Evolutionary conservation across 2,888 invertebrate genomes (phyloP).

Genomic region (Arge pagana): DNA sequence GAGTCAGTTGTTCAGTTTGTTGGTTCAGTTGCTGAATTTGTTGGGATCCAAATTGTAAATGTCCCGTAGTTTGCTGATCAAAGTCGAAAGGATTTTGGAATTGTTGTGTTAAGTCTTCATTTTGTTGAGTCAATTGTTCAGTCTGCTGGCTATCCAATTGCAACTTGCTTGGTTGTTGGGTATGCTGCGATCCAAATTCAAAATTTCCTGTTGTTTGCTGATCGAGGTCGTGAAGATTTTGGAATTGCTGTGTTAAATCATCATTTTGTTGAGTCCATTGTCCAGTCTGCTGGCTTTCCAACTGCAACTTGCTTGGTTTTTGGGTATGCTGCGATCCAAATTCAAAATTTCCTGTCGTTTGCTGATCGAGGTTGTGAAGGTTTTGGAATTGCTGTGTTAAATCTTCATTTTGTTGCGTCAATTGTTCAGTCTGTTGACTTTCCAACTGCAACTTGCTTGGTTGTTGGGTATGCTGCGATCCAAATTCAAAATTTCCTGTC

Average conservation of each 20-base stretch:
- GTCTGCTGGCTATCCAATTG: constrained; percentile 23
- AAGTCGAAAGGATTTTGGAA: constrained; percentile 14
- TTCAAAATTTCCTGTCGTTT: neutral
- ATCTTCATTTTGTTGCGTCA: constrained; percentile 33
- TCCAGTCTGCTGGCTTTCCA: constrained; percentile 9
- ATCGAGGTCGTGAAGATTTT: too few relatives aligned
- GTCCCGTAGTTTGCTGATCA: constrained; percentile 46
- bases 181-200: constrained; percentile 34
- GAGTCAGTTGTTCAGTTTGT: constrained; percentile 45
- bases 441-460: too few relatives aligned
- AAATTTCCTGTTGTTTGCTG: constrained; percentile 23
- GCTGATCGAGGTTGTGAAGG: too few relatives aligned
- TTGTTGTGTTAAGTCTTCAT: constrained; percentile 34
- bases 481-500: constrained; percentile 25
- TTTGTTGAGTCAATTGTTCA: constrained; percentile 33
- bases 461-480: constrained; percentile 14
- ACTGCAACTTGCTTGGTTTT: neutral
- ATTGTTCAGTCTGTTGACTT: constrained; percentile 40
- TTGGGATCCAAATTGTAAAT: constrained; percentile 30
- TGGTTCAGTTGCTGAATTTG: constrained; percentile 26
- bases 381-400: constrained; percentile 34
- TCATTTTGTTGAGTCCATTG: constrained; percentile 33
- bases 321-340: neutral
- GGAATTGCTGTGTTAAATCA: constrained; percentile 26
- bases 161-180: constrained; percentile 42